Base-by-base conservation (phyloP, 2,888 invertebrate genomes). In the Busseola fusca region DNA sequence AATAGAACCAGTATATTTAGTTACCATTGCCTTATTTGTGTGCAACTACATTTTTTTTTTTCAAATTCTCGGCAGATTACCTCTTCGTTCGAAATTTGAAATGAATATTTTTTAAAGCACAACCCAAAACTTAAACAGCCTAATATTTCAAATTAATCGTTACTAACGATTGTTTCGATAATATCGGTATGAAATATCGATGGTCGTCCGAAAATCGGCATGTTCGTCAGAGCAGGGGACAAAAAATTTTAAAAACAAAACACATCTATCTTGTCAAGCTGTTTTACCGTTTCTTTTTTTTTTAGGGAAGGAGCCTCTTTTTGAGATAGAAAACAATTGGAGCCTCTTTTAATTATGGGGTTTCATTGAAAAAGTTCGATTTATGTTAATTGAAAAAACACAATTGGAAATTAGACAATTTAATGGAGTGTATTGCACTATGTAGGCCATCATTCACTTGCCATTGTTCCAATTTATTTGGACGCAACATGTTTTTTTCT, bases 141-240 rank as follows among this genome's bases (percentile, higher is more conserved):
- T 75, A 80, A 79, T 84, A 81, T 78, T 87, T 86, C 86, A 89
- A 89, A 91, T 90, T 88, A 88, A 91, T 89, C 86, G 88, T 89
- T 86, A 83, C 86, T 86, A 88, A 89, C 88, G 84, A 85, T 78
- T 72, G 57, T 82, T 77, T 78, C 81, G 91, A 92, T 92, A 90
- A 84, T 82, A 86, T 84, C 85, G 37, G 25, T 64, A 78, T 91
- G 91, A 94, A 91, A 92, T 90, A 93, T 94, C 86, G 91, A 89
- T 86, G 86, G 86, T 81, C 66, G 76, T 79, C 88, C 88, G 87
- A 87, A 91, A 90, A 90, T 92, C 93, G 92, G 91, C 92, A 89
- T 91, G 89, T 91, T 86, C 82, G 87, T 87, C 85, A 87, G 87
- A 87, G 60, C 18, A 27, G 76, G 81, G 84, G 76, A 87, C 89